A percentile compares a stretch with the other conserved stretches of the same genome.
These are phyloP conservation scores for Perodicticus potto DNA, from an alignment of 2,797 vertebrate species.

Conservation along the genomic window DNA sequence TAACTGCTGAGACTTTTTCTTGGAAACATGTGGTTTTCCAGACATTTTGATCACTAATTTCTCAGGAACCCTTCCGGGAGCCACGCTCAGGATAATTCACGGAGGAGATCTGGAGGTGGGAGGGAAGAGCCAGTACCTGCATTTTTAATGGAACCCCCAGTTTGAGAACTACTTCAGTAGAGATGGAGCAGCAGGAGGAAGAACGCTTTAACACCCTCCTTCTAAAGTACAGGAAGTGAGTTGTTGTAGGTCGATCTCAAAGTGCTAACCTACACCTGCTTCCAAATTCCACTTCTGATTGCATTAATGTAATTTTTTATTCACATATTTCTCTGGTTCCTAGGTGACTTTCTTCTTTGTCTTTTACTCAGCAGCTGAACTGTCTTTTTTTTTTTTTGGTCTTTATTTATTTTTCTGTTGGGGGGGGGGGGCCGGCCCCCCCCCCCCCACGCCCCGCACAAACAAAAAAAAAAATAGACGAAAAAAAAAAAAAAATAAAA, in stretches of 20 bases:
- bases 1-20: too few relatives aligned
- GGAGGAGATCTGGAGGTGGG: too few relatives aligned
- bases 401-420: neutral
- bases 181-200: neutral
- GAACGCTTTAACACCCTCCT: neutral
- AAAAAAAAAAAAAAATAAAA: too few relatives aligned
- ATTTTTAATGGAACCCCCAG: neutral
- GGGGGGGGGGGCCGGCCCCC: too few relatives aligned
- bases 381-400: neutral
- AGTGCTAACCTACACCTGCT: neutral
- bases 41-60: too few relatives aligned
- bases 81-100: too few relatives aligned
- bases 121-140: too few relatives aligned
- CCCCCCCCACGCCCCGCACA: neutral
- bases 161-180: neutral
- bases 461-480: too few relatives aligned
- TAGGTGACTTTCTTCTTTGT: neutral
- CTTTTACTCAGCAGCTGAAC: neutral
- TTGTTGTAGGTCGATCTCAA: neutral
- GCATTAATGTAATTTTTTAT: neutral
- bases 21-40: too few relatives aligned
- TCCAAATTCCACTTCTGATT: neutral
- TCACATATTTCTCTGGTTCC: neutral
- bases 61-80: too few relatives aligned
- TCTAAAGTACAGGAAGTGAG: neutral